phyloP scores from a whole-genome alignment of 2,113 vertebrate species.

The Lepus timidus region DNA sequence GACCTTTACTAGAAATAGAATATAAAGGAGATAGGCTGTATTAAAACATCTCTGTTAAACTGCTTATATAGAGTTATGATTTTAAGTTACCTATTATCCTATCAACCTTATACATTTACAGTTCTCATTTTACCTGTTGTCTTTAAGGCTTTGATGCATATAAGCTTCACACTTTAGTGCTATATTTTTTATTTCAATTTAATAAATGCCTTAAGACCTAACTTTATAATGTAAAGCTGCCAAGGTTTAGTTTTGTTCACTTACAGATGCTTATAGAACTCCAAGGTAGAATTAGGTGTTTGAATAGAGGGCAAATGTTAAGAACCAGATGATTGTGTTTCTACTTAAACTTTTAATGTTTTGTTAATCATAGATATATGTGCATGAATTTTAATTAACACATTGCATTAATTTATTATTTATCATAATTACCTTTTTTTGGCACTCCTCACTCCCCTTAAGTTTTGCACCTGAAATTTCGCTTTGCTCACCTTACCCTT shows the following conservation, averaged over 20 bases:
- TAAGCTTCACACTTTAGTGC: not conserved
- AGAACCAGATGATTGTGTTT: not conserved
- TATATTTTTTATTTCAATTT: not conserved
- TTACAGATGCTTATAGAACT: not conserved
- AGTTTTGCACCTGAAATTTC: not conserved
- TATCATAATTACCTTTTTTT: conserved; percentile 35
- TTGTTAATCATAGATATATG: conserved; percentile 35
- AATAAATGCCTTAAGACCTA: not conserved
- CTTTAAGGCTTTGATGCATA: not conserved
- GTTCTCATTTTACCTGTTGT: not conserved
- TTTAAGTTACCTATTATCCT: not conserved
- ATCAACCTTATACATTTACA: not conserved
- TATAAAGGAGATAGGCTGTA: not conserved
- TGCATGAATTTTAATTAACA: not conserved
- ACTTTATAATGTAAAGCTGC: not conserved
- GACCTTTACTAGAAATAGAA: conserved; percentile 12
- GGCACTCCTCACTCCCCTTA: not conserved
- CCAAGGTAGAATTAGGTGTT: not conserved
- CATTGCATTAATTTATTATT: not conserved
- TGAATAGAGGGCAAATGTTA: not conserved
- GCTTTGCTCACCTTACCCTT: not conserved
- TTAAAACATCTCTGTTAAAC: not conserved
- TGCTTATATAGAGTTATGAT: not conserved
- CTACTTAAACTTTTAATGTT: conserved; percentile 30
- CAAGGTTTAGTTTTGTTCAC: not conserved